Percentiles rank a stretch among this genome's conserved stretches.
Conservation (phyloP, 2,888 invertebrate genomes). For the Drosophila sordidula region DNA sequence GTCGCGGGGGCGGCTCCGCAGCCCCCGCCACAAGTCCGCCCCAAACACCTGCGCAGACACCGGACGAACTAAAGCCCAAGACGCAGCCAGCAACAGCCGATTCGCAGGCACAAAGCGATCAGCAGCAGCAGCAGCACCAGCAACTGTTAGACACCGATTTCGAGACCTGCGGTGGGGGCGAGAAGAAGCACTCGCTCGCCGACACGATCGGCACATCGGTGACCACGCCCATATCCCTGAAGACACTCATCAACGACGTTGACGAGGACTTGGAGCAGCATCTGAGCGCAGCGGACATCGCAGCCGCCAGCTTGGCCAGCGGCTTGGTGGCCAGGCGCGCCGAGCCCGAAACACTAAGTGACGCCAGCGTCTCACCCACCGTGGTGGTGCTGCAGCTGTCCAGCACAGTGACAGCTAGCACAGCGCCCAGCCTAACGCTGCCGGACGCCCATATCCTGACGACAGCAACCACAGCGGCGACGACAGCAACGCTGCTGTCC, state of each 20-base stretch:
- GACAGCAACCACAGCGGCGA: conserved; percentile 45
- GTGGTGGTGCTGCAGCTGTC: conserved; percentile 70
- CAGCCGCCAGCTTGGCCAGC: conserved; percentile 79
- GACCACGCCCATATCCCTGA: conserved; percentile 82
- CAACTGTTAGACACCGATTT: conserved; percentile 33
- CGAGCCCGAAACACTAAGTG: conserved; percentile 82
- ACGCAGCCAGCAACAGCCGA: conserved; percentile 24
- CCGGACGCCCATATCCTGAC: conserved; percentile 37
- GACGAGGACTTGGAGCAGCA: conserved; percentile 75
- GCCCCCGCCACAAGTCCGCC: conserved; percentile 87
- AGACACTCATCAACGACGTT: conserved; percentile 82
- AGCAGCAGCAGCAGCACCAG: conserved; percentile 42
- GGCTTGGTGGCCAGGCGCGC: conserved; percentile 81
- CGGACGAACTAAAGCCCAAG: conserved; percentile 74
- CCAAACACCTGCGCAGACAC: conserved; percentile 82
- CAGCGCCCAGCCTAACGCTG: conserved; percentile 56
- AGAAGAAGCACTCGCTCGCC: conserved; percentile 80
- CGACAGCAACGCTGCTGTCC: conserved; percentile 34
- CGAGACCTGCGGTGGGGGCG: conserved; percentile 25
- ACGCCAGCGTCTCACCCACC: conserved; percentile 82
- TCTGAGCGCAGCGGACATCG: conserved; percentile 79
- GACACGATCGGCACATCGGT: conserved; percentile 82
- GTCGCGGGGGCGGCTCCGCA: conserved; percentile 92
- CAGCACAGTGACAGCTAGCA: conserved; percentile 56
- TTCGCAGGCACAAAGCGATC: conserved; percentile 18